Evolutionary conservation across 1,140 invertebrate species (phyloP).

Genomic region (Caenorhabditis inopinata): DNA sequence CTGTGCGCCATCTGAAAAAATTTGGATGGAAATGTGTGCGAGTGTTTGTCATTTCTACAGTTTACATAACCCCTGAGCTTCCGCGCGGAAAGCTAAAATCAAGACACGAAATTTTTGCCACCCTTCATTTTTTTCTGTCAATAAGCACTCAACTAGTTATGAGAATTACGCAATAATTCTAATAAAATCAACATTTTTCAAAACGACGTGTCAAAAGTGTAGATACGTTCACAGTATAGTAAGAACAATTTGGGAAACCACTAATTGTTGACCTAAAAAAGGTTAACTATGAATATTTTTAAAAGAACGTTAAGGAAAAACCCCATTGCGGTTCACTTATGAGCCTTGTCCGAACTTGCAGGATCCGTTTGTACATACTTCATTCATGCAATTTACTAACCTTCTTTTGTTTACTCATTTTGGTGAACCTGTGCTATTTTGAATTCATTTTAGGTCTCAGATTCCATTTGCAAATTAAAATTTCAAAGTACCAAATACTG

Average conservation of each 20-base stretch:
- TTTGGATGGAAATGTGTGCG: constrained; percentile 21
- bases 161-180: no score
- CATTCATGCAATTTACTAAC: no score
- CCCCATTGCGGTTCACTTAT: background rate
- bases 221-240: no score
- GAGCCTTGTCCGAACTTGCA: background rate
- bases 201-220: no score
- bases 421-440: no score
- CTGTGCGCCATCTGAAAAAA: background rate
- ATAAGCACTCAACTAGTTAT: constrained; percentile 7
- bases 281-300: no score
- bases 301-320: background rate
- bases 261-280: no score
- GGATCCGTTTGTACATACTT: no score
- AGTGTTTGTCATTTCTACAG: constrained; percentile 21
- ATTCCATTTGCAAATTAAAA: background rate
- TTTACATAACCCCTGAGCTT: constrained; percentile 18
- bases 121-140: background rate
- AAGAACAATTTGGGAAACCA: no score
- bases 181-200: no score
- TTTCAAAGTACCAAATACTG: constrained; percentile 3
- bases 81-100: constrained; percentile 19
- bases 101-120: background rate
- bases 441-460: constrained; percentile 26
- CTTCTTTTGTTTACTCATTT: no score